These are phyloP conservation scores for Plagodis dolabraria DNA, from an alignment of 2,888 invertebrate genomes.

Conservation along the genomic window DNA sequence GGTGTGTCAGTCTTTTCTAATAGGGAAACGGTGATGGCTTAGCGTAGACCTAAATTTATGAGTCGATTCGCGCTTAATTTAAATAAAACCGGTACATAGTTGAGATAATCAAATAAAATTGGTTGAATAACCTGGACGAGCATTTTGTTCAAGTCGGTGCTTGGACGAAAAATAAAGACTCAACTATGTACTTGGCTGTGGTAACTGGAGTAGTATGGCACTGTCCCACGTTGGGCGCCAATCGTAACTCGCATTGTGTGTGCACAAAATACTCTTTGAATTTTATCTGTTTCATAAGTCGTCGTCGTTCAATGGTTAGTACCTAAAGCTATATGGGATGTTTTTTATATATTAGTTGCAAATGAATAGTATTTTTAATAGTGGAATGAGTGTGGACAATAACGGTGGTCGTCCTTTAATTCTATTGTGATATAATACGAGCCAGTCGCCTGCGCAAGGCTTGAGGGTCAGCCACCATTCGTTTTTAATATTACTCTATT, in stretches of 20 bases:
- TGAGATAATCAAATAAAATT: background rate
- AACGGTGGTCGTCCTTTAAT: constrained; percentile 69
- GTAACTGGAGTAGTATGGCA: constrained; percentile 7
- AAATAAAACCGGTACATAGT: constrained; percentile 1
- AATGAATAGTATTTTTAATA: constrained; percentile 66
- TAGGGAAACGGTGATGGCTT: constrained; percentile 45
- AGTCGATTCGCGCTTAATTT: constrained; percentile 8
- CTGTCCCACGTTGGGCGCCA: constrained; percentile 45
- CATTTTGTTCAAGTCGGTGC: background rate
- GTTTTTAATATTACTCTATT: constrained; percentile 66
- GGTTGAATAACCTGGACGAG: background rate
- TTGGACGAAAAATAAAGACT: background rate
- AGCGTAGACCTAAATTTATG: constrained; percentile 17
- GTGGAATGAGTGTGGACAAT: constrained; percentile 78
- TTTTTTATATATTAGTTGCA: constrained; percentile 70
- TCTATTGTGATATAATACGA: constrained; percentile 64
- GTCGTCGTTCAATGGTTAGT: constrained; percentile 46
- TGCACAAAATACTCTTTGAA: constrained; percentile 76
- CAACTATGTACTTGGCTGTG: background rate
- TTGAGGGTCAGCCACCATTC: constrained; percentile 59
- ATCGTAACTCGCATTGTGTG: constrained; percentile 47
- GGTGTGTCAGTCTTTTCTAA: constrained; percentile 63
- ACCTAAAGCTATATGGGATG: constrained; percentile 51
- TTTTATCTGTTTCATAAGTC: constrained; percentile 69
- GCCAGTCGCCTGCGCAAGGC: constrained; percentile 46